These are phyloP conservation scores for Drosophila lini DNA, from an alignment of 1,140 invertebrate genomes.

Conservation along the genomic window DNA sequence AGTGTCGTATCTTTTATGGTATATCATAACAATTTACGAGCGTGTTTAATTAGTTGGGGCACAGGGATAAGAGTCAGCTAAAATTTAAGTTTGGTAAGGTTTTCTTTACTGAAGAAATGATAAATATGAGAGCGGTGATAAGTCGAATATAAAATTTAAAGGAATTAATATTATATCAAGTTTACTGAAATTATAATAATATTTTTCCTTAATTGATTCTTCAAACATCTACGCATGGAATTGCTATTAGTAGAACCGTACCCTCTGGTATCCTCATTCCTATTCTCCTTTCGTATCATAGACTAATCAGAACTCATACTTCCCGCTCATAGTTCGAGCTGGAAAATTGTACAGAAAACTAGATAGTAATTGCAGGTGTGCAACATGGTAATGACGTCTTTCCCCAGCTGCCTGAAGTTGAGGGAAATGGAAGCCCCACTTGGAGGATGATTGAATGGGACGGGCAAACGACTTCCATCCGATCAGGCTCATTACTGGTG, in stretches of 20 bases:
- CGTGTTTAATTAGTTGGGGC: slow-evolving; percentile 34
- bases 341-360: slow-evolving; percentile 36
- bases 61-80: not conserved
- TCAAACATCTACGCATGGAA: not conserved
- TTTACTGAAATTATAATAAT: too few relatives aligned
- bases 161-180: too few relatives aligned
- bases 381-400: slow-evolving; percentile 48
- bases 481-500: slow-evolving; percentile 22
- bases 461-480: slow-evolving; percentile 19
- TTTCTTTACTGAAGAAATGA: not conserved
- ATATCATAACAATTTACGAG: slow-evolving; percentile 44
- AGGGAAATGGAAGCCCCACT: slow-evolving; percentile 33
- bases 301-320: slow-evolving; percentile 31
- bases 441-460: slow-evolving; percentile 44
- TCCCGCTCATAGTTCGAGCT: slow-evolving; percentile 5
- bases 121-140: not conserved
- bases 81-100: not conserved
- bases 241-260: not conserved
- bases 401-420: slow-evolving; percentile 13
- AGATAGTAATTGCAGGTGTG: slow-evolving; percentile 54
- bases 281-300: slow-evolving; percentile 1
- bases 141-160: too few relatives aligned
- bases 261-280: not conserved
- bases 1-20: slow-evolving; percentile 46
- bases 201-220: not conserved